Base-by-base conservation (phyloP, 2,113 vertebrate species). In the Macrotus californicus region DNA sequence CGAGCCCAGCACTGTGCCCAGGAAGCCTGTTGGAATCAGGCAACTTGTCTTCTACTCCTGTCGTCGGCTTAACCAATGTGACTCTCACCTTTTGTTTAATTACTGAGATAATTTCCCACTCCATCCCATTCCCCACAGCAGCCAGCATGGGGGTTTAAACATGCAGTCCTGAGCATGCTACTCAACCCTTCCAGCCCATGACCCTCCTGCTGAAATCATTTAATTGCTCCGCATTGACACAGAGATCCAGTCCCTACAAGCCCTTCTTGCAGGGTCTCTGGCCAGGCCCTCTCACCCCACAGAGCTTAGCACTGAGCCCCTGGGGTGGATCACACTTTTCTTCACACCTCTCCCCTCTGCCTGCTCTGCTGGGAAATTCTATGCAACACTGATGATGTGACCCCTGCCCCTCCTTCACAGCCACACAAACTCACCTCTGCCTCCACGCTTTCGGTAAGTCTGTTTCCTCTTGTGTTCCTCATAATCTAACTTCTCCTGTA, bases 261-360 rank as follows among this genome's bases (percentile, higher is more conserved):
- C 31, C 36, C n/a, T 24, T 39, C 1, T 2, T 1, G 19, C 31
- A 16, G 26, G 11, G 66, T 2, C 24, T 73, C 94, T 39, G 24
- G 31, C 43, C 21, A 16, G 26, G 26, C 26, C 52, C 61, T 5
- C 31, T 34, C 5, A 8, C 9, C 16, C 34, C 7, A 6, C 1
- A 19, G 69, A n/a, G 34, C 41, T 46, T 13, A 0, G 22, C 10
- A 5, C n/a, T 77, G 43, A 16, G 5, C 34, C 72, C 52, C 69
- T 29, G 12, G 36, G 24, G 21, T 8, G 2, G 31, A n/a, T 5
- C 64, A 24, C 0, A 8, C 2, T 6, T 31, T 5, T 72, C 36
- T 83, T 24, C 13, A 41, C 0, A 12, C 24, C 2, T 14, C 1
- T 0, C 61, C 31, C 19, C 0, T 66, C 2, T 34, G 50, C 24